Evolutionary conservation across 1,140 invertebrate genomes (phyloP).

Genomic region (Littorina saxatilis): DNA sequence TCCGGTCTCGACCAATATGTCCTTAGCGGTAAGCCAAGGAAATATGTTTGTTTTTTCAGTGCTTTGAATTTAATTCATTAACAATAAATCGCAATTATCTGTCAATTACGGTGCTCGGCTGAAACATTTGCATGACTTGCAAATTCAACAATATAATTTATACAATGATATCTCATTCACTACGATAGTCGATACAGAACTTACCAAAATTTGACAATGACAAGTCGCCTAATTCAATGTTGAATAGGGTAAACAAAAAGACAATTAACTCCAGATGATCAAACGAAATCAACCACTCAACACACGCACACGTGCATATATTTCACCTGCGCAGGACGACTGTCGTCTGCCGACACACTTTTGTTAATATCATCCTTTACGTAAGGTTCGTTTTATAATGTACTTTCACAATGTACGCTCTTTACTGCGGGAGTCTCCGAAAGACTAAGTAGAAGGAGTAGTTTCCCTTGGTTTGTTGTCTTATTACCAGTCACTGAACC

Average conservation of each 20-base stretch:
- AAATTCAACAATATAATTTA: background rate
- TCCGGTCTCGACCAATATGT: too few relatives aligned
- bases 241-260: too few relatives aligned
- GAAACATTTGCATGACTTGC: too few relatives aligned
- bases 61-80: too few relatives aligned
- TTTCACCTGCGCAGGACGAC: background rate
- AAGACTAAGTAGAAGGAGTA: too few relatives aligned
- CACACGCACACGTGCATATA: background rate
- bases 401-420: slow-evolving; percentile 15
- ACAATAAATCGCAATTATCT: too few relatives aligned
- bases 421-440: background rate
- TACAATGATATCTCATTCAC: background rate
- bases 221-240: too few relatives aligned
- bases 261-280: background rate
- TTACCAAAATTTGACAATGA: too few relatives aligned
- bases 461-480: background rate
- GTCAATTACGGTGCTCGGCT: too few relatives aligned
- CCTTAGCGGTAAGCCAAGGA: too few relatives aligned
- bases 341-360: background rate
- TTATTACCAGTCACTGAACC: too few relatives aligned
- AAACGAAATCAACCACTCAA: background rate
- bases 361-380: slow-evolving; percentile 14
- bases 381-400: slow-evolving; percentile 12
- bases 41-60: too few relatives aligned
- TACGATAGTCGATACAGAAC: background rate